phyloP scores from a whole-genome alignment of 2,113 vertebrate species.

The Plotosus lineatus region DNA sequence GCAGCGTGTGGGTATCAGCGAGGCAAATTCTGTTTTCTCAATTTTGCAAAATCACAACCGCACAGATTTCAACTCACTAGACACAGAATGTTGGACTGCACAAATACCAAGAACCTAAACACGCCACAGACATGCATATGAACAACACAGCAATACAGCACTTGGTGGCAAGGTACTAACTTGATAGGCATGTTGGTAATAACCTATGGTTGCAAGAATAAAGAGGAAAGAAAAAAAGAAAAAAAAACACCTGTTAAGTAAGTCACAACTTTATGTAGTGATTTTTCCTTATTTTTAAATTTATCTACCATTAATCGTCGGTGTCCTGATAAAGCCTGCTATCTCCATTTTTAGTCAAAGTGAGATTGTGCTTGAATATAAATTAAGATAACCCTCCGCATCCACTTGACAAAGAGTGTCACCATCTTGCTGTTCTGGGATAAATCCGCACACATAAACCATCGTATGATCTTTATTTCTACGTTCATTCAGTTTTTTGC shows the following conservation, averaged over 20 bases:
- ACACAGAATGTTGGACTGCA: constrained; percentile 2
- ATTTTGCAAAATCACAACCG: not conserved
- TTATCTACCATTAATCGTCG: too few species aligned
- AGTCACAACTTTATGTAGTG: not conserved
- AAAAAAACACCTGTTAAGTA: constrained; percentile 25
- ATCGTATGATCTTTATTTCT: too few species aligned
- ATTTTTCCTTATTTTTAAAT: not conserved
- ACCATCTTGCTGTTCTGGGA: too few species aligned
- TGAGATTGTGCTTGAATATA: too few species aligned
- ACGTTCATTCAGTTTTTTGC: too few species aligned
- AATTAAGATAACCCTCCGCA: too few species aligned
- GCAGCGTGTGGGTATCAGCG: not conserved
- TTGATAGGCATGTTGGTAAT: constrained; percentile 83
- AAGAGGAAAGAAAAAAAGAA: constrained; percentile 60
- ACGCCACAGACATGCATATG: constrained; percentile 51
- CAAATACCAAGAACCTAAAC: constrained; percentile 9
- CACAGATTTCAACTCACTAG: not conserved
- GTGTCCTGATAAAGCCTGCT: too few species aligned
- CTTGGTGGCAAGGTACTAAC: constrained; percentile 82
- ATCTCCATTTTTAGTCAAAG: too few species aligned
- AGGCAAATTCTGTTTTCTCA: not conserved
- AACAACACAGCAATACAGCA: constrained; percentile 47
- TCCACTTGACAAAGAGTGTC: too few species aligned
- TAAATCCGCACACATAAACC: too few species aligned
- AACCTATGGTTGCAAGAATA: constrained; percentile 75